Evolutionary conservation across 1,140 invertebrate genomes (phyloP).

Genomic region (honey bee (Apis mellifera)): Amel_HAv3.1 CM009946.2:1102001-1102500

Average conservation of each 20-base stretch:
- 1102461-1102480: neutral
- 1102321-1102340: slow-evolving; percentile 33
- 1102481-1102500: neutral
- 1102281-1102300: slow-evolving; percentile 34
- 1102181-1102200: slow-evolving; percentile 74
- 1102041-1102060: slow-evolving; percentile 79
- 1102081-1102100: slow-evolving; percentile 76
- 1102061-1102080: slow-evolving; percentile 80
- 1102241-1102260: neutral
- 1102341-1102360: neutral
- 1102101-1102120: slow-evolving; percentile 75
- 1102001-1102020: slow-evolving; percentile 68
- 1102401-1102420: neutral
- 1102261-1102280: neutral
- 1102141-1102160: slow-evolving; percentile 66
- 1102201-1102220: slow-evolving; percentile 8
- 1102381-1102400: neutral
- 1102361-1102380: neutral
- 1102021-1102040: slow-evolving; percentile 66
- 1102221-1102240: neutral
- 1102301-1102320: slow-evolving; percentile 45
- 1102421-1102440: neutral
- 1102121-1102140: slow-evolving; percentile 55
- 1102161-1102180: slow-evolving; percentile 76
- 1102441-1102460: neutral